Percentiles rank a stretch among this genome's conserved stretches.
Conservation (phyloP, 2,888 invertebrate species). For the Neuroscelio doddi region DNA sequence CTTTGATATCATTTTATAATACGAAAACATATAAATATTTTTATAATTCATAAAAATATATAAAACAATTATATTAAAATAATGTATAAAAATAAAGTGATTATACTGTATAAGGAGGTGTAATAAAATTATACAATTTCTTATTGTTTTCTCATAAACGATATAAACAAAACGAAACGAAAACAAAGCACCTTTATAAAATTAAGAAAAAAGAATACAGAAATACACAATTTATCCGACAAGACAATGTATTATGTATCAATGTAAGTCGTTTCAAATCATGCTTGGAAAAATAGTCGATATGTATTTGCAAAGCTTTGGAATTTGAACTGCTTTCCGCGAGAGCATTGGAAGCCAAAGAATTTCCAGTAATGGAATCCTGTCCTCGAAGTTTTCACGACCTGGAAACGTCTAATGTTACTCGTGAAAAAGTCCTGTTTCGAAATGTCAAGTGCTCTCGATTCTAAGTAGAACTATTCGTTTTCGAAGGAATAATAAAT, state of each 20-base stretch:
- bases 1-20: too few relatives aligned
- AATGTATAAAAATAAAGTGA: too few relatives aligned
- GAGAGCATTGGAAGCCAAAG: conserved; percentile 48
- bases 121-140: too few relatives aligned
- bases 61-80: too few relatives aligned
- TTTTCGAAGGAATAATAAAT: neutral
- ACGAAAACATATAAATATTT: too few relatives aligned
- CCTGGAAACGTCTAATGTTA: conserved; percentile 48
- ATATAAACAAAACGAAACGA: too few relatives aligned
- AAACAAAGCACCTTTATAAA: too few relatives aligned
- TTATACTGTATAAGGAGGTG: too few relatives aligned
- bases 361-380: conserved; percentile 51
- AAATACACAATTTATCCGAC: too few relatives aligned
- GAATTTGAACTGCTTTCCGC: conserved; percentile 48
- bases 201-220: too few relatives aligned
- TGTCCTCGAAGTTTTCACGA: conserved; percentile 50
- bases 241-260: conserved; percentile 40
- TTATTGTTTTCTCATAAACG: too few relatives aligned
- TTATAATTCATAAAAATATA: too few relatives aligned
- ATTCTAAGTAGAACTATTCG: neutral
- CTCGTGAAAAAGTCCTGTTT: conserved; percentile 42
- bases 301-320: conserved; percentile 47
- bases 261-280: conserved; percentile 42
- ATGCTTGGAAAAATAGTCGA: conserved; percentile 44
- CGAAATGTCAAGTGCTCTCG: conserved; percentile 35